These are phyloP conservation scores for Serrognathus titanus DNA, from an alignment of 2,888 invertebrate genomes.

Conservation along the genomic window DNA sequence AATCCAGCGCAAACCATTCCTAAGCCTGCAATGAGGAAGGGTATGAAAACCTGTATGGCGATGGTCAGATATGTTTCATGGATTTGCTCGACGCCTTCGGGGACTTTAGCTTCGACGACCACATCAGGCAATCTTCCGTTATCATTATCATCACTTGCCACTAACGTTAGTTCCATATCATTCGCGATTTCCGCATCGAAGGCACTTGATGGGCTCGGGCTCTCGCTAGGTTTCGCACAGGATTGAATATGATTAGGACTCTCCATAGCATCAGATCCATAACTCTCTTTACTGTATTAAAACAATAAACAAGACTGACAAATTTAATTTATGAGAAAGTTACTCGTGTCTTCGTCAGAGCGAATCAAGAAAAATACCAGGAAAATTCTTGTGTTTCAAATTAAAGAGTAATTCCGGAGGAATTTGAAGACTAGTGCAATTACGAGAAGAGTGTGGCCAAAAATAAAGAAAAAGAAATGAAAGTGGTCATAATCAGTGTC, in stretches of 20 bases:
- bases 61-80: conserved; percentile 60
- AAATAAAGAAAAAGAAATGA: no score
- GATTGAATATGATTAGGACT: conserved; percentile 45
- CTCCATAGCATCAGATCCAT: conserved; percentile 48
- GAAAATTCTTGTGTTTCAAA: no score
- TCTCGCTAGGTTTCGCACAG: conserved; percentile 33
- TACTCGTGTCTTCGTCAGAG: no score
- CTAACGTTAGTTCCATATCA: conserved; percentile 42
- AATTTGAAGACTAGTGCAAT: no score
- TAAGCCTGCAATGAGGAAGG: conserved; percentile 72
- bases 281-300: conserved; percentile 43
- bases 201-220: conserved; percentile 42
- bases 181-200: conserved; percentile 36
- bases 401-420: no score
- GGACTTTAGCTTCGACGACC: conserved; percentile 53
- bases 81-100: conserved; percentile 45
- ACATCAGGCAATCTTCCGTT: conserved; percentile 55
- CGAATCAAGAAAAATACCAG: no score
- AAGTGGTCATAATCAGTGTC: no score
- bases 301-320: conserved; percentile 1
- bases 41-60: conserved; percentile 65
- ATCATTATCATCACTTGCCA: conserved; percentile 41
- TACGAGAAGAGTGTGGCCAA: no score
- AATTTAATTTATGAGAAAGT: background rate
- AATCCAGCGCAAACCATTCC: conserved; percentile 78